Evolutionary conservation across 2,113 vertebrate genomes (phyloP), one percentile per base, ranked within the genome.

Genomic region (Cinclus cinclus): DNA sequence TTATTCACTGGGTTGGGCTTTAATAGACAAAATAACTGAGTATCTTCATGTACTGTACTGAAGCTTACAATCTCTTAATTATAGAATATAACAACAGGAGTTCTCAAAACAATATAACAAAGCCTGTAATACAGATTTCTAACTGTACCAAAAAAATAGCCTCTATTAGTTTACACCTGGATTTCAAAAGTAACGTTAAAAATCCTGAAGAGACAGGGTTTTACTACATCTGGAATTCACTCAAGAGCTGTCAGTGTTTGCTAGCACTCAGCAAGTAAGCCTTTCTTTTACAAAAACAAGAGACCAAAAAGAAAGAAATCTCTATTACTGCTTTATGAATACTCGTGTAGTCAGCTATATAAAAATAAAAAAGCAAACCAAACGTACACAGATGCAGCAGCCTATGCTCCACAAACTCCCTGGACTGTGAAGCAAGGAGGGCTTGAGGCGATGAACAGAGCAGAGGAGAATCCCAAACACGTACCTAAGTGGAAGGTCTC

Each of bases 361-460:
- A 67, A 63, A 84, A 87, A 52, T 1, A 90, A 50, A 56, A 33
- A 37, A 47, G 23, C 68, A 89, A 89, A 9, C 21, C 30, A 71
- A 35, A 80, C 2, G 13, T 18, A 35, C 25, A 55, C 21, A 59
- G n/a, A 69, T n/a, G 31, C 41, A 52, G 42, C 8, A 69, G 56
- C 18, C 25, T 18, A 1, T 68, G 81, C 19, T 60, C 59, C 65
- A 47, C 47, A 63, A 87, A 17, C 9, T 56, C 49, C 67, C 22
- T 13, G 28, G 33, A 5, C 50, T 31, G 13, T 2, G 13, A 64
- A 47, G 59, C 0, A 3, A 87, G 35, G 33, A 31, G 25, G 42
- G 41, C 47, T 63, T 17, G 44, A 68, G 35, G 79, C 3, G 1
- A 52, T 3, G 7, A 75, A 47, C 0, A 0, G 30, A 22, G 24